Percentiles rank a stretch among this genome's conserved stretches.
Evolutionary conservation across 2,888 invertebrate genomes (phyloP).

Genomic region (Euplagia quadripunctaria): DNA sequence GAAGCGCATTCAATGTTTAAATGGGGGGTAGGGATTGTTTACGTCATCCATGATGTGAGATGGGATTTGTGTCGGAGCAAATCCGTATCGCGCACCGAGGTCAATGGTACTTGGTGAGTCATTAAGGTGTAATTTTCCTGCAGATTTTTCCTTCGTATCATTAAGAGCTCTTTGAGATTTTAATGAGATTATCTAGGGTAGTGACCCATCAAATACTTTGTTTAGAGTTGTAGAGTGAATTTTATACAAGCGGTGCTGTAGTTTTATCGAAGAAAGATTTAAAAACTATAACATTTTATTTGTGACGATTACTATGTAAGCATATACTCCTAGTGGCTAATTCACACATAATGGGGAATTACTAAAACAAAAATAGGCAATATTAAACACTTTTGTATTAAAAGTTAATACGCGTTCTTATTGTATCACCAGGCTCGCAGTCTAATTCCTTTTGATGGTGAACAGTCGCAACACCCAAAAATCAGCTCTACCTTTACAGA

Average conservation of each 20-base stretch:
- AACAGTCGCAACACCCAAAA: too few species aligned
- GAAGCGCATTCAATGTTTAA: slow-evolving; percentile 82
- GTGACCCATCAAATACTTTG: slow-evolving; percentile 19
- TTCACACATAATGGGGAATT: too few species aligned
- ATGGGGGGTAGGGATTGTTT: slow-evolving; percentile 74
- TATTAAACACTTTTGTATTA: too few species aligned
- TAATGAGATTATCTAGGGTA: slow-evolving; percentile 32
- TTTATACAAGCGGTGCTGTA: neutral
- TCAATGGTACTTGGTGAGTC: slow-evolving; percentile 50
- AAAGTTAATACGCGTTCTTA: too few species aligned
- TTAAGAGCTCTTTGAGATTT: slow-evolving; percentile 23
- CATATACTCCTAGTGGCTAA: too few species aligned
- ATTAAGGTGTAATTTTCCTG: slow-evolving; percentile 30
- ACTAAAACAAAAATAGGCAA: too few species aligned
- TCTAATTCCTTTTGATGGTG: too few species aligned
- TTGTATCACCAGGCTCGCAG: too few species aligned
- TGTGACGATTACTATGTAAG: too few species aligned
- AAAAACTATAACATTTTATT: neutral
- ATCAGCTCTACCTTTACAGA: too few species aligned
- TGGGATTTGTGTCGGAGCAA: slow-evolving; percentile 51
- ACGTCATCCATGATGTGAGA: slow-evolving; percentile 69
- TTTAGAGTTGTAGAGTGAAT: slow-evolving; percentile 7
- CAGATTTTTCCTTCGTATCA: slow-evolving; percentile 18
- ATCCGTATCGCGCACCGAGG: slow-evolving; percentile 42
- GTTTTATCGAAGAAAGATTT: neutral